These are phyloP conservation scores for Rhodeus uyekii DNA, from an alignment of 2,797 vertebrate species.

Conservation along the genomic window DNA sequence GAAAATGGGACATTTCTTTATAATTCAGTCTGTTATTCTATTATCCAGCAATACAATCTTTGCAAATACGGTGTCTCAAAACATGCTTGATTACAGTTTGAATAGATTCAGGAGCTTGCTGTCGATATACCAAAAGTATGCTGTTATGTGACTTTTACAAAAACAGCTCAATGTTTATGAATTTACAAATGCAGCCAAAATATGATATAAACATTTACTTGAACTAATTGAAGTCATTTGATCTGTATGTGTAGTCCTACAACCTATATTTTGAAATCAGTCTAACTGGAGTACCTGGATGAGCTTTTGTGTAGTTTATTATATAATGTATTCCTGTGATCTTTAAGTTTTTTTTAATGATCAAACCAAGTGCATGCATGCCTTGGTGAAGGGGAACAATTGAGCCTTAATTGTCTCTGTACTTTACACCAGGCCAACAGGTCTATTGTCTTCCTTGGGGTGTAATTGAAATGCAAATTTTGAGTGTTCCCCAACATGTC, in stretches of 20 bases:
- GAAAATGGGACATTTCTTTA: not conserved
- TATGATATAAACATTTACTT: not conserved
- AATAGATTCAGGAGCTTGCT: not conserved
- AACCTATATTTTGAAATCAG: not conserved
- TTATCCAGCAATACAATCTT: not conserved
- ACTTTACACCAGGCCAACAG: slow-evolving; percentile 55
- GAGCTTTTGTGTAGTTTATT: not conserved
- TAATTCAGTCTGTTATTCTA: not conserved
- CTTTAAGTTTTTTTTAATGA: not conserved
- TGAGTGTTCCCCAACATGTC: slow-evolving; percentile 64
- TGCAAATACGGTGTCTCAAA: not conserved
- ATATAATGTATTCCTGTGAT: slow-evolving; percentile 30
- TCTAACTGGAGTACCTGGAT: not conserved
- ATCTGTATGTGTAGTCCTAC: no score
- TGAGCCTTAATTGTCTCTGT: slow-evolving; percentile 44
- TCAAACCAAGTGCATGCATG: slow-evolving; percentile 20
- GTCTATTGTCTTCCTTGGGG: slow-evolving; percentile 60
- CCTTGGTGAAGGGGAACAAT: not conserved
- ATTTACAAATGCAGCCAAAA: not conserved
- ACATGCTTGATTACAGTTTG: not conserved
- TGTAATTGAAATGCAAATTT: slow-evolving; percentile 64
- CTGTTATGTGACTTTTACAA: not conserved
- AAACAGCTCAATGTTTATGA: not conserved
- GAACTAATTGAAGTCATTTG: no score
- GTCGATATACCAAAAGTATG: no score